phyloP scores from a whole-genome alignment of 64 coral and sea anemone genomes.

The Catalaphyllia jardinei region DNA sequence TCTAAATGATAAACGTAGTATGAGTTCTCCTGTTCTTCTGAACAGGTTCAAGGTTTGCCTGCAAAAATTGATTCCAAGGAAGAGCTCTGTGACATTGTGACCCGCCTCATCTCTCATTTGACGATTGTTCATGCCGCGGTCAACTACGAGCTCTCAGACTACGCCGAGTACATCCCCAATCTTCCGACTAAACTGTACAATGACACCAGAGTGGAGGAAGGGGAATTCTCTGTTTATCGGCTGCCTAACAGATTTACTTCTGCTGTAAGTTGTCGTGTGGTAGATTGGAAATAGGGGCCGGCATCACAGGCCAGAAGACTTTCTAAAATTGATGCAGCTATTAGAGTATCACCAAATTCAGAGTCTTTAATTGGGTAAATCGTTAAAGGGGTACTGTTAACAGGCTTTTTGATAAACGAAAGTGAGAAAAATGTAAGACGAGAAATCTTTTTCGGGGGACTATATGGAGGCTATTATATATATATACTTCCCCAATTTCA shows the following conservation, averaged over 20 bases:
- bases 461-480: no score
- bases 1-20: no score
- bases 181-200: slow-evolving; percentile 19
- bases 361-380: no score
- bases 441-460: no score
- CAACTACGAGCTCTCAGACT: neutral
- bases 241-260: neutral
- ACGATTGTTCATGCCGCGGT: slow-evolving; percentile 3
- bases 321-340: no score
- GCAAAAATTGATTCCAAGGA: neutral
- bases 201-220: neutral
- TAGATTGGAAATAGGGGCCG: neutral
- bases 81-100: neutral
- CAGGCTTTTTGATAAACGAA: no score
- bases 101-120: slow-evolving; percentile 1
- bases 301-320: no score
- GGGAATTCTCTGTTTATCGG: neutral
- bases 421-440: no score
- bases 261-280: neutral
- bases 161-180: neutral
- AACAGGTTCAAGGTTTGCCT: neutral
- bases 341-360: no score
- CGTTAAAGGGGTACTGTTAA: no score
- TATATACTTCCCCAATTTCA: no score
- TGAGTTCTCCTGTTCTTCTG: neutral